Conservation (phyloP, 2,888 invertebrate species). For the Drosophila fungiperda region DNA sequence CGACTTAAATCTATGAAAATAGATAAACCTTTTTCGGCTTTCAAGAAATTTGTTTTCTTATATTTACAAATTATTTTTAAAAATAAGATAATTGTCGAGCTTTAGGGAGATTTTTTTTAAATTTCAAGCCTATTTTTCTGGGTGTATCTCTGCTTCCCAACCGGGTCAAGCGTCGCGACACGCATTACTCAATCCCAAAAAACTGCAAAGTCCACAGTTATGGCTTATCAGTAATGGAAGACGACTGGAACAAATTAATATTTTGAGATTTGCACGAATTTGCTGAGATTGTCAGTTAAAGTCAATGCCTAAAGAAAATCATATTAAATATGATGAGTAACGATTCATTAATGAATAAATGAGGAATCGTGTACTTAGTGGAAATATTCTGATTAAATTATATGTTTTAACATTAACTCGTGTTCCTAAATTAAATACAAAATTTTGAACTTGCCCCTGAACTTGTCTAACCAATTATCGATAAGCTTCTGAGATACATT, state of each 20-base stretch:
- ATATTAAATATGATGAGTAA: neutral
- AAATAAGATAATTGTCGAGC: neutral
- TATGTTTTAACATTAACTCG: neutral
- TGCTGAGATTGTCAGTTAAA: neutral
- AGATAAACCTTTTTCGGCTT: neutral
- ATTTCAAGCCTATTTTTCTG: neutral
- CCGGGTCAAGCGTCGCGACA: slow-evolving; percentile 35
- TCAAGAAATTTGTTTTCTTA: neutral
- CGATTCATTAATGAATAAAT: neutral
- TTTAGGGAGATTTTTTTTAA: rapidly evolving
- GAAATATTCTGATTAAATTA: neutral
- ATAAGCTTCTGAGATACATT: neutral
- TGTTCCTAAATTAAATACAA: neutral
- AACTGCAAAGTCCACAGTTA: slow-evolving; percentile 24
- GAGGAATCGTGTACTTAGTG: neutral
- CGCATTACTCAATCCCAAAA: neutral
- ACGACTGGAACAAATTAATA: neutral
- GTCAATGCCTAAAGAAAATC: too few relatives aligned
- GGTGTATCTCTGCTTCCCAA: neutral
- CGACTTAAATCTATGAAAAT: neutral
- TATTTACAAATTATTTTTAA: neutral
- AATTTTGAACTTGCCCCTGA: neutral
- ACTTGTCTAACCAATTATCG: neutral
- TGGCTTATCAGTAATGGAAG: slow-evolving; percentile 24
- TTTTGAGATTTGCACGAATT: neutral